Conservation (phyloP, 2,888 invertebrate species). For the Nemurella pictetii region DNA sequence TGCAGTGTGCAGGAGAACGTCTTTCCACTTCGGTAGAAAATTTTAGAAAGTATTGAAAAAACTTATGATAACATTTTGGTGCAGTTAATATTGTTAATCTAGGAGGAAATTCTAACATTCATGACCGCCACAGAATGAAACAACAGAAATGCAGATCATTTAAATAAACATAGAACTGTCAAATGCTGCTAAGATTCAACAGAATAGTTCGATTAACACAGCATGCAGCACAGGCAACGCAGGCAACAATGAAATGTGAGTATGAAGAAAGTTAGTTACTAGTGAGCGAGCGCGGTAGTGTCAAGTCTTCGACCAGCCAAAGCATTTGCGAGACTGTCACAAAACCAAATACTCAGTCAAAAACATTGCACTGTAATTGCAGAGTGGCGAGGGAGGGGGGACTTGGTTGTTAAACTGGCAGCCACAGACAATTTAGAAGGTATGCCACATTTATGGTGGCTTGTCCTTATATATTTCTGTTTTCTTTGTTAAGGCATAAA, state of each 20-base stretch:
- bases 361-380: not conserved
- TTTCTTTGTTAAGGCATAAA: too few species aligned
- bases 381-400: not conserved
- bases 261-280: slow-evolving; percentile 20
- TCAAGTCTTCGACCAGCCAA: slow-evolving; percentile 16
- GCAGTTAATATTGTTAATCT: too few species aligned
- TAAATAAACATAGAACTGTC: not conserved
- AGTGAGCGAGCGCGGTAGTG: slow-evolving; percentile 5
- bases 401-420: not conserved
- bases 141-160: not conserved
- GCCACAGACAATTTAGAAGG: too few species aligned
- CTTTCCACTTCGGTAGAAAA: not conserved
- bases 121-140: not conserved
- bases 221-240: not conserved
- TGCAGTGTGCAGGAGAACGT: not conserved
- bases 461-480: too few species aligned
- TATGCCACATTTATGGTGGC: too few species aligned
- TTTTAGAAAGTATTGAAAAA: not conserved
- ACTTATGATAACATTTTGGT: not conserved
- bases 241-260: not conserved
- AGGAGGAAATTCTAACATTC: too few species aligned
- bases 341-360: slow-evolving; percentile 7
- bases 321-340: slow-evolving; percentile 13
- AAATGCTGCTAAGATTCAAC: too few species aligned
- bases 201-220: not conserved